These are phyloP conservation scores for Acrocephalus kingi DNA, from an alignment of 2,113 vertebrate species.

Conservation along the genomic window DNA sequence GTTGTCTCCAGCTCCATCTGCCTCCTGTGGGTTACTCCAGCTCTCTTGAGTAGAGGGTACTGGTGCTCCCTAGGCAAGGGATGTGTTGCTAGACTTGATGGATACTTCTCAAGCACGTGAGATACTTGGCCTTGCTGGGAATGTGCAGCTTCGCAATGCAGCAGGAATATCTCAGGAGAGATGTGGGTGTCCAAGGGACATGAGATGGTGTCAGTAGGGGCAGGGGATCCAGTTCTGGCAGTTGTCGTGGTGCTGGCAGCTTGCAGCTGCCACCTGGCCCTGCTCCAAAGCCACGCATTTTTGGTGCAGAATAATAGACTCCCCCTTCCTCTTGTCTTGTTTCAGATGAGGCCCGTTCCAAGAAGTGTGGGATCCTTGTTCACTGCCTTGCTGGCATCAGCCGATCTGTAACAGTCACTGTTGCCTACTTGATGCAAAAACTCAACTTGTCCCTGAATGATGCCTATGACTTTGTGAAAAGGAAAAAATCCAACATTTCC, in stretches of 20 bases:
- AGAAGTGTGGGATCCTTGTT: constrained; percentile 97
- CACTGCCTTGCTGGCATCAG: constrained; percentile 98
- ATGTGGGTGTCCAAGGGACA: background rate
- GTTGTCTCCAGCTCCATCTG: background rate
- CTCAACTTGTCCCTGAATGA: constrained; percentile 98
- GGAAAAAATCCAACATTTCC: constrained; percentile 99
- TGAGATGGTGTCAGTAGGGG: background rate
- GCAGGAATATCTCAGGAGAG: background rate
- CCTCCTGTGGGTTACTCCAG: background rate
- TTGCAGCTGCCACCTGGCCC: constrained; percentile 26
- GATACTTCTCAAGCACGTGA: background rate
- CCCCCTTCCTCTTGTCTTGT: constrained; percentile 56
- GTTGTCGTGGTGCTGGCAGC: background rate
- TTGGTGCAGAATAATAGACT: constrained; percentile 45
- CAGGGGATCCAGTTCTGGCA: constrained; percentile 5
- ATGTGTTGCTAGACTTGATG: background rate
- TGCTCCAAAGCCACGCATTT: background rate
- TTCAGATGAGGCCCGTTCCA: constrained; percentile 96
- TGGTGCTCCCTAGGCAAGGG: background rate
- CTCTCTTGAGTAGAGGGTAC: background rate
- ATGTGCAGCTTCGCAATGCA: accelerated
- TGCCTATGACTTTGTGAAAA: constrained; percentile 97
- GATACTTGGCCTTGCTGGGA: background rate
- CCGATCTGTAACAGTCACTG: constrained; percentile 96
- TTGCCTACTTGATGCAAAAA: constrained; percentile 99